Evolutionary conservation across 2,888 invertebrate genomes (phyloP).

Genomic region (Polydrusus pterygomalis): DNA sequence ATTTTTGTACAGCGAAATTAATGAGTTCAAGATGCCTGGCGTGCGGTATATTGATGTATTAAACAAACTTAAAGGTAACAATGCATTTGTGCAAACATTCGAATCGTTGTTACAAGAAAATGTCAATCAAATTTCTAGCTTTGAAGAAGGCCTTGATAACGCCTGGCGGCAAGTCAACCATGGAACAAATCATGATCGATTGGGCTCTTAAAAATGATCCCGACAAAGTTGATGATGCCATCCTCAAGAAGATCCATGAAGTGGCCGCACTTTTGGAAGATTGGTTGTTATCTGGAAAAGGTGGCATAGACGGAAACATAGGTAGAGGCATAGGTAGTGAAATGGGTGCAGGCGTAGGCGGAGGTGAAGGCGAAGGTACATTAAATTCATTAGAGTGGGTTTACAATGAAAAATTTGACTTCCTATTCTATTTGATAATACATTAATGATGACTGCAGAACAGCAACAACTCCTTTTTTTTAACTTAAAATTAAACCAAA

Average conservation of each 20-base stretch:
- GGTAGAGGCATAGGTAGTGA: slow-evolving; percentile 44
- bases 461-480: no score
- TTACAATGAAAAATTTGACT: no score
- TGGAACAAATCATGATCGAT: slow-evolving; percentile 63
- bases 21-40: slow-evolving; percentile 58
- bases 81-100: no score
- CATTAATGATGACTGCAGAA: no score
- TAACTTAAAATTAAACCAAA: no score
- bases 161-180: slow-evolving; percentile 47
- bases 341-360: slow-evolving; percentile 33
- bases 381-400: no score
- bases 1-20: slow-evolving; percentile 57
- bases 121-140: slow-evolving; percentile 18
- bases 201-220: slow-evolving; percentile 64
- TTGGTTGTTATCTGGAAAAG: slow-evolving; percentile 52
- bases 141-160: slow-evolving; percentile 21
- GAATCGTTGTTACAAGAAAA: no score
- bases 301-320: slow-evolving; percentile 29
- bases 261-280: slow-evolving; percentile 61
- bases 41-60: slow-evolving; percentile 61
- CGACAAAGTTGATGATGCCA: slow-evolving; percentile 60
- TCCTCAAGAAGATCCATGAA: slow-evolving; percentile 63
- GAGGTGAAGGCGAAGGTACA: slow-evolving; percentile 23
- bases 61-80: slow-evolving; percentile 58
- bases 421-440: no score